phyloP scores from a whole-genome alignment of 2,113 vertebrate genomes.

The Crotalus tigris region DNA sequence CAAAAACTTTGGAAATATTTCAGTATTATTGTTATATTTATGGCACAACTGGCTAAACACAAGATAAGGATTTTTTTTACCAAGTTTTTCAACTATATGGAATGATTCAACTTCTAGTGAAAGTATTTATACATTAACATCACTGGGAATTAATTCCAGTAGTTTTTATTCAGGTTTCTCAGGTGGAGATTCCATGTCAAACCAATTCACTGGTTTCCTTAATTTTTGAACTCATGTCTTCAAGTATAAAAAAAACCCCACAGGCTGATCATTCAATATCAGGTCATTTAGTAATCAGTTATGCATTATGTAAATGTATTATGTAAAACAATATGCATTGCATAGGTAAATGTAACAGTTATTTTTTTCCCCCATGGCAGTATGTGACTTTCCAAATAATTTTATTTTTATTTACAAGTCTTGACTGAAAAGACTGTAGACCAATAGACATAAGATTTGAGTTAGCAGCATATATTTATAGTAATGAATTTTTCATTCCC shows the following conservation, averaged over 20 bases:
- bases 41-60: constrained; percentile 22
- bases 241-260: neutral
- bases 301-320: constrained; percentile 32
- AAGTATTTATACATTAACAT: constrained; percentile 15
- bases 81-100: constrained; percentile 22
- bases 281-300: constrained; percentile 13
- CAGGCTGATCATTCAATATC: constrained; percentile 29
- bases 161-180: constrained; percentile 4
- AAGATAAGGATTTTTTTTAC: constrained; percentile 11
- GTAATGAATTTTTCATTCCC: constrained; percentile 26
- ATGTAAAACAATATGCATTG: neutral
- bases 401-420: constrained; percentile 34
- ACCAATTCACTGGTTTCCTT: constrained; percentile 21
- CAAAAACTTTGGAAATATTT: neutral
- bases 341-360: constrained; percentile 39
- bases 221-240: neutral
- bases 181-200: constrained; percentile 15
- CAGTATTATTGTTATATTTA: constrained; percentile 28
- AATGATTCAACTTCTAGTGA: neutral
- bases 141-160: neutral
- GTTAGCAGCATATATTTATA: constrained; percentile 4
- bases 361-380: constrained; percentile 28
- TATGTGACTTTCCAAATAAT: constrained; percentile 21
- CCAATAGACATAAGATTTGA: constrained; percentile 25
- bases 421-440: constrained; percentile 33